A percentile compares a stretch with the other conserved stretches of the same genome.
phyloP scores from a whole-genome alignment of 2,797 vertebrate species.

The Euthynnus affinis region DNA sequence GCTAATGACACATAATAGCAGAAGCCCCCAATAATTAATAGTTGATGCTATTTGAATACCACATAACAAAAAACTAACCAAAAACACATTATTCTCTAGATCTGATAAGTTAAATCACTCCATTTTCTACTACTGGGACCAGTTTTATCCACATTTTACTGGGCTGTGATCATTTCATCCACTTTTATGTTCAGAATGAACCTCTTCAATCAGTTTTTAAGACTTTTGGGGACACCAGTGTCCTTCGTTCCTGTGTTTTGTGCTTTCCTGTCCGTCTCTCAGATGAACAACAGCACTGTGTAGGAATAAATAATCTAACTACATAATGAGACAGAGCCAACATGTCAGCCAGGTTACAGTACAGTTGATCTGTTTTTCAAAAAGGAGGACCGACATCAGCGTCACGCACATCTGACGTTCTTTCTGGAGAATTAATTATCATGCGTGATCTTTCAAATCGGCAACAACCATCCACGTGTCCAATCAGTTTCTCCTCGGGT shows the following conservation, averaged over 20 bases:
- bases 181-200: background rate
- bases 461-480: slow-evolving; percentile 11
- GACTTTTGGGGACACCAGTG: no score
- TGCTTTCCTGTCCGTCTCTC: background rate
- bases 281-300: background rate
- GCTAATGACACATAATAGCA: background rate
- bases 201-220: background rate
- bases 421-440: slow-evolving; percentile 10
- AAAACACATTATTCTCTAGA: no score
- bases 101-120: no score
- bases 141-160: no score
- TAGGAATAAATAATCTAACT: slow-evolving; percentile 7
- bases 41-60: background rate
- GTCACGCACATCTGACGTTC: background rate
- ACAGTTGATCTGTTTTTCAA: slow-evolving; percentile 17
- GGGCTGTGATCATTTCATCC: no score
- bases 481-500: background rate
- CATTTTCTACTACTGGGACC: no score
- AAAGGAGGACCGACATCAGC: slow-evolving; percentile 1
- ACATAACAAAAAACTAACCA: background rate
- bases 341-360: background rate
- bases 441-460: slow-evolving; percentile 18
- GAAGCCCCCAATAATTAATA: background rate
- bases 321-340: background rate
- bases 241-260: no score